A percentile compares a stretch with the other conserved stretches of the same genome.
phyloP scores from a whole-genome alignment of 2,113 vertebrate genomes.

The Pardalotus punctatus region DNA sequence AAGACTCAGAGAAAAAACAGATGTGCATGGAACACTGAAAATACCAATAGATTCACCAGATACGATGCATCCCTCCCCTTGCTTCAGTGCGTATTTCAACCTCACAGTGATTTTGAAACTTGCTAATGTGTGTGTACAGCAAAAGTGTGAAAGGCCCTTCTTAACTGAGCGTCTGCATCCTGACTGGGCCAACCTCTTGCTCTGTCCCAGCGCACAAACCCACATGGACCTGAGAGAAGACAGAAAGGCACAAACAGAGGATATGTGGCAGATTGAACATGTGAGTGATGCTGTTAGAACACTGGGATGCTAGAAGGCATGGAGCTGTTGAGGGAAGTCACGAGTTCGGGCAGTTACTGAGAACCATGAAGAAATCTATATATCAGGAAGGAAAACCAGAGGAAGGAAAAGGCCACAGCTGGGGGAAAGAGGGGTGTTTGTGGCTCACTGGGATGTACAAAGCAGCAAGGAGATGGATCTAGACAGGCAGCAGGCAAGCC shows the following conservation, averaged over 20 bases:
- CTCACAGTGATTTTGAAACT: neutral
- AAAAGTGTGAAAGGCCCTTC: neutral
- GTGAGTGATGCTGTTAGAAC: neutral
- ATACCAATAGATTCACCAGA: neutral
- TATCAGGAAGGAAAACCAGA: neutral
- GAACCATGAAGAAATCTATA: neutral
- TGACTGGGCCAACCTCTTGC: neutral
- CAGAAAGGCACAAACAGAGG: neutral
- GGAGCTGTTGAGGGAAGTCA: neutral
- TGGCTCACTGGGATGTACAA: neutral
- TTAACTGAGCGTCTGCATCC: neutral
- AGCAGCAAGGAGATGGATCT: neutral
- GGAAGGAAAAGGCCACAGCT: neutral
- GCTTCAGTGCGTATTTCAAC: neutral
- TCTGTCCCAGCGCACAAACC: neutral
- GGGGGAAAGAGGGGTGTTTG: neutral
- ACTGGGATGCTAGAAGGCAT: neutral
- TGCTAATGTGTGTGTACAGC: neutral
- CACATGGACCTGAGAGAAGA: neutral
- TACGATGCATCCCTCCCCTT: neutral
- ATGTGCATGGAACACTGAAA: neutral
- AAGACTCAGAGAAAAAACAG: neutral
- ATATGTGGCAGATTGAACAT: accelerated
- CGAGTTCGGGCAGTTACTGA: neutral
- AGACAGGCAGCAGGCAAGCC: neutral